Conservation (phyloP, 1,140 invertebrate genomes). For the Sitophilus oryzae region DNA sequence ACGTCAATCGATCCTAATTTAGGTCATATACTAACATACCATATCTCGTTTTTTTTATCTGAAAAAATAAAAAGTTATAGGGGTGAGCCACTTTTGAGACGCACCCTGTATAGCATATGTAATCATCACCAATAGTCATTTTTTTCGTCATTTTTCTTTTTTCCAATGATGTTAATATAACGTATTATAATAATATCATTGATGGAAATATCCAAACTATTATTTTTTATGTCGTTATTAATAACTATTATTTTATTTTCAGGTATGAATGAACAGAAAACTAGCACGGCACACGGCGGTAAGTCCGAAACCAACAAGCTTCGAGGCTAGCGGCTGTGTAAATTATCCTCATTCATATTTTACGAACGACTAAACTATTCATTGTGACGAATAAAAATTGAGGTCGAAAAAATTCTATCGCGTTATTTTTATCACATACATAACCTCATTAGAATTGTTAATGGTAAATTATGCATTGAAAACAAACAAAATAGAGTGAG, state of each 20-base stretch:
- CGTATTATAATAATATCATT: too few species aligned
- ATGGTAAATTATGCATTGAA: slow-evolving; percentile 20
- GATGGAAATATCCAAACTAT: too few species aligned
- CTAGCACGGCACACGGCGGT: neutral
- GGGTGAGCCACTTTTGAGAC: too few species aligned
- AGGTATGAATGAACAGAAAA: neutral
- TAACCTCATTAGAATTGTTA: slow-evolving; percentile 25
- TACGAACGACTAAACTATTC: neutral
- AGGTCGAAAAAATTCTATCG: slow-evolving; percentile 21
- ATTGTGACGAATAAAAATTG: slow-evolving; percentile 19
- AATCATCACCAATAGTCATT: too few species aligned
- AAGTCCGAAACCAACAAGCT: neutral
- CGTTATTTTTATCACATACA: slow-evolving; percentile 19
- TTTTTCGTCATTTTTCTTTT: too few species aligned
- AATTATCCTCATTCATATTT: slow-evolving; percentile 4
- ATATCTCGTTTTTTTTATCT: too few species aligned
- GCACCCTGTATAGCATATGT: too few species aligned
- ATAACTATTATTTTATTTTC: neutral
- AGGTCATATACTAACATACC: too few species aligned
- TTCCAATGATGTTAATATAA: too few species aligned
- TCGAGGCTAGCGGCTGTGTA: neutral
- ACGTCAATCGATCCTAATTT: too few species aligned
- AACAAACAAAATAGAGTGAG: slow-evolving; percentile 4
- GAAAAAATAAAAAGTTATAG: too few species aligned
- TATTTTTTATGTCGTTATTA: too few species aligned